A percentile compares a stretch with the other conserved stretches of the same genome.
phyloP scores from a whole-genome alignment of 2,113 vertebrate species.

The Actinemys pallida region DNA sequence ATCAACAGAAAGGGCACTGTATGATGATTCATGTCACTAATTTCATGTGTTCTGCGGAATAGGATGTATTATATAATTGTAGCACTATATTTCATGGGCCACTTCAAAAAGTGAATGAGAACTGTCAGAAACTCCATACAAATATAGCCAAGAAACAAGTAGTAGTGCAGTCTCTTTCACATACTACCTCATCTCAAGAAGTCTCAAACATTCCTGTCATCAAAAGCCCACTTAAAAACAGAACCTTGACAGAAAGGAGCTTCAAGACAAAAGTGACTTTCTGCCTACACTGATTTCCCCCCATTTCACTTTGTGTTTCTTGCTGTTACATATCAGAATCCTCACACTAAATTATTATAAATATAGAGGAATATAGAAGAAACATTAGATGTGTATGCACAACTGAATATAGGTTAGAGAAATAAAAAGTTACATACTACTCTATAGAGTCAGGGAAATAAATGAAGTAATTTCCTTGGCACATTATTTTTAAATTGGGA shows the following conservation, averaged over 20 bases:
- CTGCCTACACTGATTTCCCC: background rate
- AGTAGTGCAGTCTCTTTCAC: background rate
- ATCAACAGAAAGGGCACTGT: background rate
- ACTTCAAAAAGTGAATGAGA: background rate
- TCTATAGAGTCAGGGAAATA: background rate
- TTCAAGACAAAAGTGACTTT: background rate
- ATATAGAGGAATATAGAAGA: background rate
- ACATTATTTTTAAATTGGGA: background rate
- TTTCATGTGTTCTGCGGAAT: background rate
- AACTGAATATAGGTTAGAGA: background rate
- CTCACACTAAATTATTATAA: background rate
- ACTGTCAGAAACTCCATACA: background rate
- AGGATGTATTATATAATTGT: background rate
- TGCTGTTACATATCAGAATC: background rate
- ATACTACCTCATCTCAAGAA: background rate
- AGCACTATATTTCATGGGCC: conserved; percentile 1
- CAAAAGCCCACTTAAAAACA: too few relatives aligned
- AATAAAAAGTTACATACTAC: background rate
- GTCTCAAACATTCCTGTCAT: background rate
- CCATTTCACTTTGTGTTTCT: background rate
- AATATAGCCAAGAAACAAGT: background rate
- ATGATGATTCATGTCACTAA: background rate
- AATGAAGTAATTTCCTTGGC: background rate
- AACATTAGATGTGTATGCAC: background rate
- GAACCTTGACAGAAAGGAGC: background rate